Conservation (phyloP, 2,113 vertebrate species). For the Columbina picui region DNA sequence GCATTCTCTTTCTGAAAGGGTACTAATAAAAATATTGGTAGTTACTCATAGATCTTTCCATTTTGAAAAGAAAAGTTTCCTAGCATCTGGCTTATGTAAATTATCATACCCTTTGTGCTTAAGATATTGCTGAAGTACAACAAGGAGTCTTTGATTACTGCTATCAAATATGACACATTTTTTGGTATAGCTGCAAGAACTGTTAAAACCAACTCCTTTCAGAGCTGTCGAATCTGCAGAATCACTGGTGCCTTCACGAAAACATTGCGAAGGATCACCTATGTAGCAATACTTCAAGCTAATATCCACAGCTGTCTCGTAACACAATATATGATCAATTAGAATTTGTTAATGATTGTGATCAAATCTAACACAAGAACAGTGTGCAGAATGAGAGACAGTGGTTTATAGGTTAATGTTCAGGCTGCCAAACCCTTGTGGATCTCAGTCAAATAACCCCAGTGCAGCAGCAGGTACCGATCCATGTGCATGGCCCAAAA, state of each 20-base stretch:
- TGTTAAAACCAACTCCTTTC: neutral
- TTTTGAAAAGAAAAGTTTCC: neutral
- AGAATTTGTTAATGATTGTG: neutral
- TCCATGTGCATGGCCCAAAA: rapidly evolving
- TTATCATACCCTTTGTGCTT: neutral
- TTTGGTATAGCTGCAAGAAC: neutral
- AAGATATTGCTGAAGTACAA: neutral
- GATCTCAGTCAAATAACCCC: neutral
- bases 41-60: neutral
- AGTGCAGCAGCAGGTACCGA: neutral
- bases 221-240: neutral
- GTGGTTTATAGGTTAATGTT: neutral
- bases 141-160: neutral
- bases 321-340: neutral
- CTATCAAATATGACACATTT: neutral
- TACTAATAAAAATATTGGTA: neutral
- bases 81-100: neutral
- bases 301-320: neutral
- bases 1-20: neutral
- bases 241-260: neutral
- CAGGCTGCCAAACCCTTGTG: neutral
- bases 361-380: neutral
- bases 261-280: neutral
- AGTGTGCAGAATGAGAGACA: neutral
- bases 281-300: neutral